Evolutionary conservation across 2,113 vertebrate species (phyloP).

Genomic region (Corythaixoides concolor): DNA sequence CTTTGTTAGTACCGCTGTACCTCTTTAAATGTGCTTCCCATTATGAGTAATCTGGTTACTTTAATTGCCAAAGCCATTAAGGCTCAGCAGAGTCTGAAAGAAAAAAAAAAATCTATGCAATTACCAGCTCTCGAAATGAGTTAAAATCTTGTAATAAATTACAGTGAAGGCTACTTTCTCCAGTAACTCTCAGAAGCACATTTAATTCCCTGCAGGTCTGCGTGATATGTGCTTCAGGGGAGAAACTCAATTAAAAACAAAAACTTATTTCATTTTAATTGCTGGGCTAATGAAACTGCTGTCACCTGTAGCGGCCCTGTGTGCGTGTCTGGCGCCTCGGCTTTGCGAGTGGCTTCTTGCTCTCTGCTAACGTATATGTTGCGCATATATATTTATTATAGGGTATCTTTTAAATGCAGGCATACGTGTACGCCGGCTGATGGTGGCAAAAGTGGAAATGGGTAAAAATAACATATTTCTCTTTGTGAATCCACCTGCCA

Average conservation of each 20-base stretch:
- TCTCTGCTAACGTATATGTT: background rate
- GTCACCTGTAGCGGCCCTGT: background rate
- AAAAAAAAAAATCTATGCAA: background rate
- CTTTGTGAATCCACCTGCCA: background rate
- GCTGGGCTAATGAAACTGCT: background rate
- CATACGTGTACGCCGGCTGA: background rate
- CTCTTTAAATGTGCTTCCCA: background rate
- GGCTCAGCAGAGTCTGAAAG: background rate
- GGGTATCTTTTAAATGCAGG: background rate
- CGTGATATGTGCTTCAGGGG: background rate
- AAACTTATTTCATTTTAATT: slow-evolving; percentile 18
- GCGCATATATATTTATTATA: background rate
- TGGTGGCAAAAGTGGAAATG: background rate
- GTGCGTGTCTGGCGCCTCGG: fast-evolving
- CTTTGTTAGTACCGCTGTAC: fast-evolving
- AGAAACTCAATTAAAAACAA: slow-evolving; percentile 34
- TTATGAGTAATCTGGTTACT: slow-evolving; percentile 16
- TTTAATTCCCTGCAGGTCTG: background rate
- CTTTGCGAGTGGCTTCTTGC: background rate
- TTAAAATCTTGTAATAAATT: slow-evolving; percentile 37
- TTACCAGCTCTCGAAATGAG: slow-evolving; percentile 17
- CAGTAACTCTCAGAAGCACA: background rate
- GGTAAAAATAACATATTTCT: background rate
- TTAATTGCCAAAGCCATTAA: slow-evolving; percentile 42
- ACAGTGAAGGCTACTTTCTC: background rate